Evolutionary conservation across 37 sponge, comb jelly and placozoan species (phyloP), one percentile per base, ranked within the genome.

Genomic region (Halichondria panicea): DNA sequence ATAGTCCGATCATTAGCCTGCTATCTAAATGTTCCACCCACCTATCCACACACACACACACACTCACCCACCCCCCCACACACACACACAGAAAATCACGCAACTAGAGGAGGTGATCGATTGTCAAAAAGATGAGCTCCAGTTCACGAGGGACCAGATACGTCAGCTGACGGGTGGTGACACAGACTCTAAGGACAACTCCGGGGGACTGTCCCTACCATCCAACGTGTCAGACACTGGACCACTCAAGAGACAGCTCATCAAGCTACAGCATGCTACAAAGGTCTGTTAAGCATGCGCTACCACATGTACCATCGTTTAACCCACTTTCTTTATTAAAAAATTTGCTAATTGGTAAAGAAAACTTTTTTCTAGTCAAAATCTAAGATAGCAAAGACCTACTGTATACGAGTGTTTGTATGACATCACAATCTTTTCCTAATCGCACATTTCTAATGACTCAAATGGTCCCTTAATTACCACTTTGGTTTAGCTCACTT

Each of bases 41-140:
- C n/a, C n/a, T n/a, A n/a, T n/a, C n/a, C n/a, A n/a, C n/a, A n/a
- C n/a, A n/a, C n/a, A n/a, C n/a, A n/a, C n/a, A n/a, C n/a, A n/a
- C n/a, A n/a, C n/a, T n/a, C n/a, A n/a, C n/a, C n/a, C 56, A n/a
- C 25, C 8, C 56, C 25, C 56, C 22, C 56, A 55, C 56, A 55
- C 9, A 7, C 25, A 3, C 56, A 0, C 46, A 15, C 40, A 88
- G 89, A 83, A 83, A 79, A 79, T 79, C 0, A 55, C 57, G 5
- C 83, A 89, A 22, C 74, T 89, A 24, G 80, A 89, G 28, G 84
- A 83, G 45, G 80, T 83, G 22, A 83, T 89, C 28, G 84, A 89
- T 40, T 74, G 69, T 28, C 84, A 89, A 71, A 72, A 57, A 25
- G 55, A 78, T 27, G 61, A 83, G 33, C 66, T 89, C 1, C 71